phyloP scores from a whole-genome alignment of 2,797 vertebrate genomes.

The Argentina silus region DNA sequence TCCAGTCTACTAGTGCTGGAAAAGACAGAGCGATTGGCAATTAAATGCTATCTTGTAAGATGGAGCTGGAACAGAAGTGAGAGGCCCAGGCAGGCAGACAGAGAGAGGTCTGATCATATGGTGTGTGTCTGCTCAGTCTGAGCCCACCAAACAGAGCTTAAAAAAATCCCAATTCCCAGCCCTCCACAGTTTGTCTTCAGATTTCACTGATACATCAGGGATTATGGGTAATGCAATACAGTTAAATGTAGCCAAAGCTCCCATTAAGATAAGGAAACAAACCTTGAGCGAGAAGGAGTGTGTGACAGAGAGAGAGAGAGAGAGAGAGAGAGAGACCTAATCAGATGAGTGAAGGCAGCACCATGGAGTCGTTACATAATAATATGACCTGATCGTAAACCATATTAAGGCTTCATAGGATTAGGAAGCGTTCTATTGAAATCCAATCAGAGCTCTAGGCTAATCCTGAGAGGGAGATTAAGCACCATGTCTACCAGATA shows the following conservation, averaged over 20 bases:
- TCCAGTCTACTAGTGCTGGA: too few relatives aligned
- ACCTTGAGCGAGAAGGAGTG: neutral
- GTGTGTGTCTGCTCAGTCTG: neutral
- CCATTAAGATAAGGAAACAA: neutral
- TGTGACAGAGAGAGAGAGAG: neutral
- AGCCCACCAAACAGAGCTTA: neutral
- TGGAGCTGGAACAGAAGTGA: too few relatives aligned
- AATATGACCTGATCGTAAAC: neutral
- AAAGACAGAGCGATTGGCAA: too few relatives aligned
- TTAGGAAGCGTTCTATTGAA: neutral
- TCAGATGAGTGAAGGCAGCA: too few relatives aligned
- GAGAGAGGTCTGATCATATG: too few relatives aligned
- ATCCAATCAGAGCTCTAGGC: neutral
- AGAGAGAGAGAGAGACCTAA: neutral
- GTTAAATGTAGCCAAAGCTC: neutral
- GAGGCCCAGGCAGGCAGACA: too few relatives aligned
- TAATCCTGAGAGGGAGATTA: neutral
- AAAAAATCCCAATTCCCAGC: neutral
- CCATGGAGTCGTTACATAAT: neutral
- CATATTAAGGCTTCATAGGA: neutral
- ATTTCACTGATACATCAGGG: neutral
- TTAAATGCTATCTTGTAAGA: too few relatives aligned
- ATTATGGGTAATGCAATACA: slow-evolving; percentile 1
- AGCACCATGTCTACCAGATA: neutral
- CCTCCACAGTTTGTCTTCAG: neutral